Evolutionary conservation across 2,888 invertebrate genomes (phyloP).

Genomic region (Nycteola revayana): DNA sequence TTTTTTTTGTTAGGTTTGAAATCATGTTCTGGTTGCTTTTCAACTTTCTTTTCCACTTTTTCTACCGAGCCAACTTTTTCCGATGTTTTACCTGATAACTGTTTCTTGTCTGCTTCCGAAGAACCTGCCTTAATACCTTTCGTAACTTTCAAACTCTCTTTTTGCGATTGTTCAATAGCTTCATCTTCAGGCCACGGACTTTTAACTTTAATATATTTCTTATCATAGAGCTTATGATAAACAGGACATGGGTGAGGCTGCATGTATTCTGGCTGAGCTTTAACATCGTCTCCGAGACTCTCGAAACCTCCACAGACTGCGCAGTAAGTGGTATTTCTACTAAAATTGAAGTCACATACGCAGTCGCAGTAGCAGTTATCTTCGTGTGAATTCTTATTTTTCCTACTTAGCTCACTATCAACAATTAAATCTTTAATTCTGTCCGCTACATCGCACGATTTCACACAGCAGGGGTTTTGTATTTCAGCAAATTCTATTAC

Average conservation of each 20-base stretch:
- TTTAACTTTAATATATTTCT: conserved; percentile 47
- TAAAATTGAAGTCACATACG: conserved; percentile 62
- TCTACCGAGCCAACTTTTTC: conserved; percentile 14
- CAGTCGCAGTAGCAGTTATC: conserved; percentile 71
- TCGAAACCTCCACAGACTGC: conserved; percentile 71
- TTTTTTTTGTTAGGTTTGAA: conserved; percentile 31
- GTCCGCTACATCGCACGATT: conserved; percentile 61
- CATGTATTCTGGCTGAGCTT: conserved; percentile 51
- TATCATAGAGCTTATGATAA: conserved; percentile 70
- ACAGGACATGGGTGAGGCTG: conserved; percentile 72
- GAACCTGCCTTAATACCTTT: conserved; percentile 30
- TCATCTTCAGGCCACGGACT: conserved; percentile 63
- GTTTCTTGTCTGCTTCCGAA: background rate
- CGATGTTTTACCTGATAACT: background rate
- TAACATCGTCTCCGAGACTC: conserved; percentile 63
- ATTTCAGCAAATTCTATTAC: conserved; percentile 57
- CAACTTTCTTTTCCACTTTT: conserved; percentile 29
- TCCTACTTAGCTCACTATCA: conserved; percentile 40
- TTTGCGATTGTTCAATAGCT: conserved; percentile 15
- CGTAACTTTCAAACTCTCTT: too few species aligned
- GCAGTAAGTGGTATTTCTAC: conserved; percentile 68
- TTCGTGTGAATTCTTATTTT: conserved; percentile 32
- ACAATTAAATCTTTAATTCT: conserved; percentile 65
- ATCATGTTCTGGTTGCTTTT: background rate
- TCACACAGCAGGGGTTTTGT: conserved; percentile 62